phyloP scores from a whole-genome alignment of 2,113 vertebrate species.

The Erythrolamprus reginae region DNA sequence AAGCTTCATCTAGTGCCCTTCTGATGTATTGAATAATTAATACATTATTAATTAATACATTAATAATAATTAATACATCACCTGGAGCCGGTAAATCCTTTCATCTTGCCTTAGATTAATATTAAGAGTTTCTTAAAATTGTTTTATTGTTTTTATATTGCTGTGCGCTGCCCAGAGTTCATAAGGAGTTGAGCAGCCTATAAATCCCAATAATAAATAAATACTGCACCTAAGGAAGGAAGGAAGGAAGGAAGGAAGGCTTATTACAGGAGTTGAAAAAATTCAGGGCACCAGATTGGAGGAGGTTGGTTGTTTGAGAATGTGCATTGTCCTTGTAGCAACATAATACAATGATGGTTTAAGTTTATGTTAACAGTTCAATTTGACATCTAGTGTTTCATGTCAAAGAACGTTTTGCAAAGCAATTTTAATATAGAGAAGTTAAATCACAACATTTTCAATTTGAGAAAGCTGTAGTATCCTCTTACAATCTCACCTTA shows the following conservation, averaged over 20 bases:
- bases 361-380: not conserved
- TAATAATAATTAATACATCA: no score
- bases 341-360: not conserved
- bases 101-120: no score
- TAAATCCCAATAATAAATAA: no score
- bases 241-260: no score
- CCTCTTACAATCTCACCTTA: not conserved
- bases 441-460: not conserved
- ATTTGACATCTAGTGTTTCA: not conserved
- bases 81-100: no score
- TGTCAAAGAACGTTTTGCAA: constrained; percentile 21
- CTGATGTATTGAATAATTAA: not conserved
- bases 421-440: constrained; percentile 18
- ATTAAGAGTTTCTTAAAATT: no score
- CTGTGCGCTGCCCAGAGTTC: no score
- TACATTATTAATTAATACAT: no score
- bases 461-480: not conserved
- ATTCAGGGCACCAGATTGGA: not conserved
- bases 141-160: no score
- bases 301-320: not conserved
- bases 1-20: not conserved
- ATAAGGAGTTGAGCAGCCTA: no score
- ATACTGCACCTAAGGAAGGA: no score
- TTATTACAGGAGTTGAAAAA: not conserved
- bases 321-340: not conserved